phyloP scores from a whole-genome alignment of 2,113 vertebrate genomes.

The Perca schrenkii region DNA sequence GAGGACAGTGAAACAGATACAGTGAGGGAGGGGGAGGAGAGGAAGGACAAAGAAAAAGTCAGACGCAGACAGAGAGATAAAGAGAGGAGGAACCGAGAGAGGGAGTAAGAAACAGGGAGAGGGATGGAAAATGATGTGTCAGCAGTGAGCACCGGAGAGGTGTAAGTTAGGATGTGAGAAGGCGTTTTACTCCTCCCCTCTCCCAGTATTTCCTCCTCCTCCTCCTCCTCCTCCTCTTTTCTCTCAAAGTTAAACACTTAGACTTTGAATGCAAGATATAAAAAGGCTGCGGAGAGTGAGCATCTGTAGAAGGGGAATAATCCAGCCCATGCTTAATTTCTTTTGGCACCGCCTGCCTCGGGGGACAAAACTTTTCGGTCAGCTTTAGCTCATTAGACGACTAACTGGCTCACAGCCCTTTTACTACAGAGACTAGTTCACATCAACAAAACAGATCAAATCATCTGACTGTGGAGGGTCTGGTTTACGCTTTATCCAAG shows the following conservation, averaged over 20 bases:
- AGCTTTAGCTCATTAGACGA: conserved; percentile 77
- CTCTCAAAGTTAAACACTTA: conserved; percentile 60
- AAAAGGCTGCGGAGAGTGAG: conserved; percentile 69
- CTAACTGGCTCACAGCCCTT: conserved; percentile 69
- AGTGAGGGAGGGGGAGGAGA: conserved; percentile 39
- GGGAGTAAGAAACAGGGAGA: conserved; percentile 63
- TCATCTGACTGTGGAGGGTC: conserved; percentile 40
- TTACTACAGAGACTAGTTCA: conserved; percentile 66
- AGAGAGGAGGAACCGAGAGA: conserved; percentile 66
- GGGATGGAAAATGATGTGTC: conserved; percentile 74
- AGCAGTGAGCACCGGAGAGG: conserved; percentile 71
- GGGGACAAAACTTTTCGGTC: conserved; percentile 65
- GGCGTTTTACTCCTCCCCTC: conserved; percentile 66
- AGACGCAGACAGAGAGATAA: conserved; percentile 74
- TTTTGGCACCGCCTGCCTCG: conserved; percentile 63
- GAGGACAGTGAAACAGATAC: conserved; percentile 76
- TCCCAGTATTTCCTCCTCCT: conserved; percentile 58
- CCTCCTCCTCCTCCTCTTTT: conserved; percentile 59
- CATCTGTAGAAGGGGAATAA: conserved; percentile 71
- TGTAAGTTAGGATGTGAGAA: conserved; percentile 77
- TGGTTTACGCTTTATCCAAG: conserved; percentile 6
- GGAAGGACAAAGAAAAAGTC: conserved; percentile 78
- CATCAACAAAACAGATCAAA: conserved; percentile 59
- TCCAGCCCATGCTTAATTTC: conserved; percentile 71
- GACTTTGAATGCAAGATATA: conserved; percentile 53